Conservation (phyloP, 1,140 invertebrate genomes). For the Brachionus plicatilis region DNA sequence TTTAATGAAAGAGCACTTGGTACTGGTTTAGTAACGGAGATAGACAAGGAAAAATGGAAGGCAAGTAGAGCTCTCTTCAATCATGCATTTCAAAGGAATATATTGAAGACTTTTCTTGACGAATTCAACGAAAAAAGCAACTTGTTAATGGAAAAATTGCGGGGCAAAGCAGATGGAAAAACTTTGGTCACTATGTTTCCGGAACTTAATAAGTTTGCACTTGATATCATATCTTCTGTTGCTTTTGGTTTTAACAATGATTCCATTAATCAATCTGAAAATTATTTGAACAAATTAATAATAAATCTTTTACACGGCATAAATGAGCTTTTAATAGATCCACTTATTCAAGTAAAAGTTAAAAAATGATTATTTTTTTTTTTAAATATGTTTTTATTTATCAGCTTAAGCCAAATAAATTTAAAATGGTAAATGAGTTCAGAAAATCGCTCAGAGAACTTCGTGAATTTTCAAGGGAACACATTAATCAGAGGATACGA, state of each 20-base stretch:
- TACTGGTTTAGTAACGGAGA: neutral
- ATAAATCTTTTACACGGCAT: neutral
- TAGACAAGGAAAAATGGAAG: conserved; percentile 27
- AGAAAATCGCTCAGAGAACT: neutral
- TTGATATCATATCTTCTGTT: conserved; percentile 13
- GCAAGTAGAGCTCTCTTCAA: conserved; percentile 17
- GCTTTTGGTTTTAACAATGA: conserved; percentile 32
- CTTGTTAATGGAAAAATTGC: conserved; percentile 25
- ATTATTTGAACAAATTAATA: neutral
- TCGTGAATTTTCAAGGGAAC: neutral
- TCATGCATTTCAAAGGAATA: conserved; percentile 13
- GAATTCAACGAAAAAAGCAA: conserved; percentile 12
- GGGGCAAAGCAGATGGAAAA: neutral
- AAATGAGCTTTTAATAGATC: neutral
- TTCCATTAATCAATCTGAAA: neutral
- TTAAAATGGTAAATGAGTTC: neutral
- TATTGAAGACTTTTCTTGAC: neutral
- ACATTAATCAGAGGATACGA: conserved; percentile 4
- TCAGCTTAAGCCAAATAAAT: conserved; percentile 2
- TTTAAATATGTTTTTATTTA: neutral
- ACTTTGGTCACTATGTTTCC: neutral
- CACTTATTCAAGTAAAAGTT: neutral
- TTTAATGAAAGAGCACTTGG: conserved; percentile 15
- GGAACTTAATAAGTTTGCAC: conserved; percentile 4
- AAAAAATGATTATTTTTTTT: neutral